phyloP scores from a whole-genome alignment of 2,888 invertebrate species.

The Tipula unca region DNA sequence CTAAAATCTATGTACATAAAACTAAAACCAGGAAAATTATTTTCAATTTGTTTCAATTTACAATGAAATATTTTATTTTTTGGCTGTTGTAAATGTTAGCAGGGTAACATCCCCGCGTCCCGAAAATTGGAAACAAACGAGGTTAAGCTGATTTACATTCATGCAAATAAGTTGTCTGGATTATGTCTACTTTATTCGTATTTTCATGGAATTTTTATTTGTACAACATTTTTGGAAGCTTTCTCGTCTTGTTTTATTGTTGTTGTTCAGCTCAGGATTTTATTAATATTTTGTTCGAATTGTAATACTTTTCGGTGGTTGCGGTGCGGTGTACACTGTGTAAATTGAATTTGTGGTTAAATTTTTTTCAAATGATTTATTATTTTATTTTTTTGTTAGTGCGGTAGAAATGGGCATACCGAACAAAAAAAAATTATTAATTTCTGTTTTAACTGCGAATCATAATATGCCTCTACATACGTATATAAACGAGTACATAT shows the following conservation, averaged over 20 bases:
- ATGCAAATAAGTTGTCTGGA: constrained; percentile 14
- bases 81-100: not conserved
- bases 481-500: not conserved
- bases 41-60: constrained; percentile 14
- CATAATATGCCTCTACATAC: not conserved
- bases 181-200: constrained; percentile 2
- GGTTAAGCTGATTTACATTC: constrained; percentile 14
- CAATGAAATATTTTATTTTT: not conserved
- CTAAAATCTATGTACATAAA: not conserved
- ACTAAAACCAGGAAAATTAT: constrained; percentile 8
- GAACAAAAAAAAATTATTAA: not conserved
- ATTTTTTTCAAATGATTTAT: not conserved
- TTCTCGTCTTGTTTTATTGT: not conserved
- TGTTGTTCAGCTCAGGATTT: not conserved
- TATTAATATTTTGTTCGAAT: not conserved
- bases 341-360: not conserved
- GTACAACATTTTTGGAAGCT: not conserved
- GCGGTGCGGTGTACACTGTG: not conserved
- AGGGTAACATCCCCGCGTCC: not conserved
- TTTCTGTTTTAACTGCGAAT: not conserved
- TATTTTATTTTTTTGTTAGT: not conserved
- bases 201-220: not conserved
- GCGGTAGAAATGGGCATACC: not conserved
- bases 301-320: not conserved
- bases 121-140: not conserved